Base-by-base conservation (phyloP, 2,888 invertebrate species). In the Eupsilia transversa region DNA sequence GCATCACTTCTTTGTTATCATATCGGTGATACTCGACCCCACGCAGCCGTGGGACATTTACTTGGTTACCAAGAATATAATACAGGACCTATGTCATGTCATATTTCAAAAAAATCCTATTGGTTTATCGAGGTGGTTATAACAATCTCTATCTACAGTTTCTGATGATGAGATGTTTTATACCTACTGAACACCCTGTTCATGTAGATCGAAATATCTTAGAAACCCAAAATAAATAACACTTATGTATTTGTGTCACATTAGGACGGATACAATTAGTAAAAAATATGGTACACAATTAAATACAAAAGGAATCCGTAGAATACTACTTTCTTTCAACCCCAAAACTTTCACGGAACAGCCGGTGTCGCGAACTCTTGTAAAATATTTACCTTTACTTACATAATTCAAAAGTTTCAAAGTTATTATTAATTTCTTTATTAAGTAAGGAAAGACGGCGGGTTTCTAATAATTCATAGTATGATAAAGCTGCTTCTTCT, bases 1-100 rank as follows among this genome's bases (percentile, higher is more conserved):
- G 84, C 84, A 85, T 86, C 87, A 85, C 86, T 86, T 89, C 89
- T 89, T 89, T 87, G 89, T 91, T 90, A 89, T 89, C 86, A 83
- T 85, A 88, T 86, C 80, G 64, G 70, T 79, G 87, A 73, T 79
- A 89, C 73, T 82, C 86, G 87, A 86, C 68, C 76, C 85, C 84
- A 82, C 82, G 68, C 76, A 72, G 56, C 59, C 60, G 56, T 59
- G 35, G 17, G 46, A 65, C 35, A 57, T 30, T 61, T 56, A 66
- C 52, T 73, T 23, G 35, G 46, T 59, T 12, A 52, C 14, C 12
- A 61, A 69, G 60, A 27, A n/a, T 77, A 41, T 30, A 49, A 65
- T 43, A 33, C 23, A 10, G 0, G 2, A 70, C n/a, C n/a, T n/a
- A 52, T 6, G 2, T 46, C n/a, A 23, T 56, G n/a, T n/a, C n/a